These are phyloP conservation scores for Triplophysa rosa DNA, from an alignment of 2,113 vertebrate genomes.

Conservation along the genomic window DNA sequence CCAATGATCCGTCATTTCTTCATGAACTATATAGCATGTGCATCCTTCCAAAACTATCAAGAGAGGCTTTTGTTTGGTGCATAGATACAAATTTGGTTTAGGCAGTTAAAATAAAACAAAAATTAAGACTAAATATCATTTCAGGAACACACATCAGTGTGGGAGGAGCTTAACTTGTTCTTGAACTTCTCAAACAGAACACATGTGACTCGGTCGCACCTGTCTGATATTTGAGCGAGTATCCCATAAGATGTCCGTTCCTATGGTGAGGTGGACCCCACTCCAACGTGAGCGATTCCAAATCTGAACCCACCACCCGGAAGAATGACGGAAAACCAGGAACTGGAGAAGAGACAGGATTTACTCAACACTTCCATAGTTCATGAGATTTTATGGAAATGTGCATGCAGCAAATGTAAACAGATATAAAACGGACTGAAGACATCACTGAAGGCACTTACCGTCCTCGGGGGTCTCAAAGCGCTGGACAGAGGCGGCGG, in stretches of 20 bases:
- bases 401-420: no score
- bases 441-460: slow-evolving; percentile 62
- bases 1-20: neutral
- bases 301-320: slow-evolving; percentile 77
- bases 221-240: slow-evolving; percentile 90
- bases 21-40: no score
- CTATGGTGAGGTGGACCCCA: slow-evolving; percentile 87
- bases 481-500: slow-evolving; percentile 74
- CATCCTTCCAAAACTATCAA: no score
- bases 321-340: slow-evolving; percentile 84
- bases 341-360: slow-evolving; percentile 67
- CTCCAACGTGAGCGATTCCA: slow-evolving; percentile 88
- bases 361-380: no score
- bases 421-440: no score
- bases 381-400: neutral
- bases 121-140: no score
- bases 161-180: neutral
- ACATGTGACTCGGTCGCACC: slow-evolving; percentile 76
- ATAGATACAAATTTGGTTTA: no score
- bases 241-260: slow-evolving; percentile 88
- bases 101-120: no score
- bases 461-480: slow-evolving; percentile 94
- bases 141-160: neutral
- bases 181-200: neutral
- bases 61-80: no score